Evolutionary conservation across 2,888 invertebrate species (phyloP), one percentile per base, ranked within the genome.

Genomic region (Tryphoninae sp.): DNA sequence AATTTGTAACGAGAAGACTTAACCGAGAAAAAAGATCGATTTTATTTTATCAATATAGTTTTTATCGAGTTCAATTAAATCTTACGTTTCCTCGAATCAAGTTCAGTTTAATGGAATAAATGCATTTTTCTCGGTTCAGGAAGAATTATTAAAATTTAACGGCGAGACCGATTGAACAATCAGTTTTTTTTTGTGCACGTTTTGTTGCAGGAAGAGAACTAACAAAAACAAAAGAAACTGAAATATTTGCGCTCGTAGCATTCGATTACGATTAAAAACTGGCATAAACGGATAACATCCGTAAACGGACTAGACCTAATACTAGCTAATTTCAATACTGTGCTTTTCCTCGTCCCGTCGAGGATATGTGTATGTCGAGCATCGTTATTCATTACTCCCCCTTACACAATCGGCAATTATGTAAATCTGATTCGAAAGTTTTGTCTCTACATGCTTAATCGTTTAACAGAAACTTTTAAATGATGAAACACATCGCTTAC

Each of bases 291-390:
- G 59, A 75, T 59, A 49, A 13, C 9, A 68, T 55, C 22, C 42
- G 59, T 74, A 45, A 71, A 80, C 62, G 83, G 86, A 89, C 86
- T 88, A 88, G 86, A 86, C 62, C 86, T 88, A 88, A 78, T 78
- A 84, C 86, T 86, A 86, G 80, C 82, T 86, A 85, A 69, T 76
- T 82, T 83, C 83, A 88, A 86, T 88, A 88, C 86, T 88, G 85
- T 78, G 79, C 83, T 80, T 53, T 62, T 9, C 22, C 72, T 11
- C 51, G 23, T 55, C 19, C 68, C 75, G 51, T 53, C 53, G 40
- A 11, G 13, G n/a, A 53, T n/a, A 19, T 19, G 19, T 16, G 68
- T n/a, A 55, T 19, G 9, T 62, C 58, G 68, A 74, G 67, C 33
- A 69, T 67, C 64, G 58, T 53, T 49, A 13, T 58, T 45, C 49